A percentile compares a stretch with the other conserved stretches of the same genome.
Conservation (phyloP, 2,888 invertebrate species). For the Protophormia terraenovae region DNA sequence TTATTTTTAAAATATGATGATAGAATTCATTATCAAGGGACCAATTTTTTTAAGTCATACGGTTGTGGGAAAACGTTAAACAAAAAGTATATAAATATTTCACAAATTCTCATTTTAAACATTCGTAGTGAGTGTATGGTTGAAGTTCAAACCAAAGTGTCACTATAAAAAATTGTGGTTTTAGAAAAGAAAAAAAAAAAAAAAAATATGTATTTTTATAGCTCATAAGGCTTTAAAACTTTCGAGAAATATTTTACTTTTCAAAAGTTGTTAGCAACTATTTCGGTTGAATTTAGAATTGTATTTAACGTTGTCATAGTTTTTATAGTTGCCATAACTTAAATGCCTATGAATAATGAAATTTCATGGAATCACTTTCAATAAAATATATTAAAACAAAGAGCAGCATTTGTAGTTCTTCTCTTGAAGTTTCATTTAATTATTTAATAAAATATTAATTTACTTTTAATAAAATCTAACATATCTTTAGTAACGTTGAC, state of each 20-base stretch:
- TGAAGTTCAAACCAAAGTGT: not conserved
- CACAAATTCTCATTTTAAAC: not conserved
- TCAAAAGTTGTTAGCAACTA: not conserved
- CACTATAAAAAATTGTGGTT: not conserved
- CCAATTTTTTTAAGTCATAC: constrained; percentile 15
- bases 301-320: not conserved
- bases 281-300: not conserved
- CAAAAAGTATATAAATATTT: not conserved
- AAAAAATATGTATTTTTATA: not conserved
- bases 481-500: too few relatives aligned
- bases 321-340: not conserved
- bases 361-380: not conserved
- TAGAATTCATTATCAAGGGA: constrained; percentile 13
- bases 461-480: too few relatives aligned
- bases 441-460: too few relatives aligned
- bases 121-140: not conserved
- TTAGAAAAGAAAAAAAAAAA: not conserved
- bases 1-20: constrained; percentile 38
- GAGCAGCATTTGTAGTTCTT: not conserved
- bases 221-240: not conserved
- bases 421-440: too few relatives aligned
- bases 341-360: not conserved
- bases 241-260: not conserved
- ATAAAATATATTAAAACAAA: not conserved
- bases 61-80: not conserved